Percentiles rank a stretch among this genome's conserved stretches.
phyloP scores from a whole-genome alignment of 2,113 vertebrate species.

The Hypanus sabinus region DNA sequence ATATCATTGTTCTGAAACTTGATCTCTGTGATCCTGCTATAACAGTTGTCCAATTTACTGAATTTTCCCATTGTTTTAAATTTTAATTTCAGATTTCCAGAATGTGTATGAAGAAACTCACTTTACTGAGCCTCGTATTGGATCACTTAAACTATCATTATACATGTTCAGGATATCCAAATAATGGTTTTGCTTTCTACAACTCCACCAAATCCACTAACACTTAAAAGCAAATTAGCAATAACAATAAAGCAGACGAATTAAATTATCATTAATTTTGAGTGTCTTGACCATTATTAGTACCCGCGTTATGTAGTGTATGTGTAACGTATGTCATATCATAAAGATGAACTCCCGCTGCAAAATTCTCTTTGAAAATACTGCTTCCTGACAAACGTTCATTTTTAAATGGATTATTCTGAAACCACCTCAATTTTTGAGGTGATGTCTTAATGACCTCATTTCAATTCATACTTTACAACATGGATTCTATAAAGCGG shows the following conservation, averaged over 20 bases:
- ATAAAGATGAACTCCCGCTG: background rate
- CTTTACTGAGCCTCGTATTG: background rate
- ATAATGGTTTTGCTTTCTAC: background rate
- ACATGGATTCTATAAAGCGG: background rate
- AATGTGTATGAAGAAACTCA: too few relatives aligned
- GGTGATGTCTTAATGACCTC: background rate
- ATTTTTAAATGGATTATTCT: background rate
- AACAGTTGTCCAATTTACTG: too few relatives aligned
- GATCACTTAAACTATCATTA: background rate
- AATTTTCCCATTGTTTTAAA: too few relatives aligned
- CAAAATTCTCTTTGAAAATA: background rate
- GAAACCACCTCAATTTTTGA: background rate
- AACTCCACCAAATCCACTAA: background rate
- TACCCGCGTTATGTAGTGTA: background rate
- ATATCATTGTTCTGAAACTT: too few relatives aligned
- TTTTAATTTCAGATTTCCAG: too few relatives aligned
- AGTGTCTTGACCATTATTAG: background rate
- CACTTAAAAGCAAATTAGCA: background rate
- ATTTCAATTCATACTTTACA: background rate
- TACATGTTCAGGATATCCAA: background rate
- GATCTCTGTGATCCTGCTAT: too few relatives aligned
- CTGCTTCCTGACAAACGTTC: background rate
- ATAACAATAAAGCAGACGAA: background rate
- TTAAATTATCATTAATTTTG: background rate
- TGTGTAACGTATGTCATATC: too few relatives aligned